Evolutionary conservation across 1,140 invertebrate genomes (phyloP), one percentile per base, ranked within the genome.

Genomic region (Trachelipus rathkii): DNA sequence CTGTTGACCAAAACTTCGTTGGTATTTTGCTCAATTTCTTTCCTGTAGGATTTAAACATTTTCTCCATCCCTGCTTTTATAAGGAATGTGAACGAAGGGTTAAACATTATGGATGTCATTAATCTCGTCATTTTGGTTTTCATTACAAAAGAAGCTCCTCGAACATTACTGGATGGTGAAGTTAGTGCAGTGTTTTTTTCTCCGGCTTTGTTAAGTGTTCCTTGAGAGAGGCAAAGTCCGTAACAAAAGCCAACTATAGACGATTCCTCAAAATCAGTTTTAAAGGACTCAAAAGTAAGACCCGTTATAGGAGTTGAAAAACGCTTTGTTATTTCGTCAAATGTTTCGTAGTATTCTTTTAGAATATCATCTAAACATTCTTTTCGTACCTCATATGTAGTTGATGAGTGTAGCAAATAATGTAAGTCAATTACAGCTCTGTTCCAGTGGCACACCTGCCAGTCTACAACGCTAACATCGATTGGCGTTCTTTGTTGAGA

Each of bases 321-420:
- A 11, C 33, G n/a, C 0, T 50, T 50, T 44, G 71, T 72, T 21
- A 72, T 46, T 11, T 50, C 33, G 43, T n/a, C 33, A 11, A 72
- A 72, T 15, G 44, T 45, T 43, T 13, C 11, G 46, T 72, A 33
- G 11, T 72, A 72, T 11, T 43, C 10, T 11, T 23, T 13, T 11
- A 72, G 23, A 45, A 72, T 15, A 23, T 72, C 44, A 44, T 72
- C 71, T 50, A 72, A 11, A 33, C 33, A 33, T n/a, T 0, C 46
- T 44, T 72, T 50, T 19, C 71, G 24, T 19, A 72, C 15, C 8
- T 44, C n/a, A 45, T n/a, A 46, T n/a, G 71, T 72, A 3, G 71
- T 72, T 44, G 71, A 72, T 15, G 71, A 66, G 33, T 19, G 33
- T n/a, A 72, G 24, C 15, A 72, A 43, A 33, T 72, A 72, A 72